Evolutionary conservation across 2,797 vertebrate genomes (phyloP), one percentile per base, ranked within the genome.

Genomic region (Sylvilagus floridanus): DNA sequence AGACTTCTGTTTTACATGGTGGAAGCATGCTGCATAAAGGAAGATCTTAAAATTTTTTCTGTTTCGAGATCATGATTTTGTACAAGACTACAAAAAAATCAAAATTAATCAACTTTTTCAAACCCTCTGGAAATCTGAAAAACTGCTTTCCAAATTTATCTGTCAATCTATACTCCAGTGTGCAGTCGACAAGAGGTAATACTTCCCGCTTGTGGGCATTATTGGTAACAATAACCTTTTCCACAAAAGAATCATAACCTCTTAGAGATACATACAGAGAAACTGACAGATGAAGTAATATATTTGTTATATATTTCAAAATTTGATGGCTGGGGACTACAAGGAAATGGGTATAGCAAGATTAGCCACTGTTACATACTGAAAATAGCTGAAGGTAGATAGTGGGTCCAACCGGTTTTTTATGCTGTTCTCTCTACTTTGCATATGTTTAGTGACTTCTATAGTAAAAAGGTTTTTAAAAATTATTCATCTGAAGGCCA

Each of bases 81-180:
- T 66, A 84, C 21, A 72, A 37, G 57, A 90, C 16, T 12, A n/a
- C 30, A 11, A n/a, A 92, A 62, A 92, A 63, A 63, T 71, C 17
- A 84, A 88, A 84, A 88, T 52, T 60, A 82, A 75, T 37, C 50
- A 88, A 75, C 7, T 8, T 84, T 83, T 83, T 50, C 35, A 83
- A 89, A 62, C 14, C 84, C 89, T 83, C 62, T 73, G 16, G 65
- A 84, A 91, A 93, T 73, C 26, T 78, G 66, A 91, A 84, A 72
- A 84, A 84, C 7, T 68, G 19, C 47, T 88, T 72, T 75, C 37
- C 28, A 79, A 90, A 88, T 91, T n/a, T 78, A 68, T 57, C 19
- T 16, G 26, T 37, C 32, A 62, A 14, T 35, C 22, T 79, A 82
- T 37, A 32, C 5, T 76, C 30, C 50, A 88, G 60, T 42, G 21